Evolutionary conservation across 1,140 invertebrate genomes (phyloP).

Genomic region (Caenorhabditis tropicalis): DNA sequence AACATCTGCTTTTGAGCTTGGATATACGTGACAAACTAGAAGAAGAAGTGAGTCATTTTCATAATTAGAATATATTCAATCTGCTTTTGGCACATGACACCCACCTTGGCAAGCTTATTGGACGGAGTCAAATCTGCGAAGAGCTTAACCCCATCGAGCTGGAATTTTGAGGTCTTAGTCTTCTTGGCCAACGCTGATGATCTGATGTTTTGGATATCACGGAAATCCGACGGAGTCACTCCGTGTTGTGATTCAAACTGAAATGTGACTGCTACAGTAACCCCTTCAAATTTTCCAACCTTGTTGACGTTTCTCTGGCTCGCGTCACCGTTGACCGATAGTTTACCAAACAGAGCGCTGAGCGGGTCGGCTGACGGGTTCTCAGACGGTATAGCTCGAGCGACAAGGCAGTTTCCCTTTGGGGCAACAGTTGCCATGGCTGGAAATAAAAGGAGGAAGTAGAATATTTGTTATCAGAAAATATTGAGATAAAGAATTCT

Average conservation of each 20-base stretch:
- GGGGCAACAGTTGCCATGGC: slow-evolving; percentile 28
- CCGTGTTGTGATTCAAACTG: slow-evolving; percentile 2
- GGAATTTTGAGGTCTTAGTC: slow-evolving; percentile 71
- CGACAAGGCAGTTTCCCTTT: slow-evolving; percentile 16
- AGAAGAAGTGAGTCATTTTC: not conserved
- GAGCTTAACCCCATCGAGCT: slow-evolving; percentile 58
- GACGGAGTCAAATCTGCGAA: slow-evolving; percentile 63
- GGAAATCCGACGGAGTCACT: slow-evolving; percentile 66
- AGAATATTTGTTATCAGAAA: not conserved
- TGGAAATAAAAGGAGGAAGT: not conserved
- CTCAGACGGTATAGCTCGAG: not conserved
- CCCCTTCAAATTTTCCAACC: not conserved
- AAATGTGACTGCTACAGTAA: slow-evolving; percentile 44
- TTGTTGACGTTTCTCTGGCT: slow-evolving; percentile 1
- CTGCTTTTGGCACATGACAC: not conserved
- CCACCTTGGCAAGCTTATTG: not conserved
- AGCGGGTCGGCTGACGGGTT: not conserved
- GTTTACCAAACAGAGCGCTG: slow-evolving; percentile 3
- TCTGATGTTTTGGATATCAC: slow-evolving; percentile 67
- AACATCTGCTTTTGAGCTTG: not conserved
- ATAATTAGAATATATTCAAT: not conserved
- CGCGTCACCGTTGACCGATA: slow-evolving; percentile 17
- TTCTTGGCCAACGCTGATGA: slow-evolving; percentile 70
- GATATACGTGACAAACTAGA: not conserved
- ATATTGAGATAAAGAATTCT: not conserved